These are phyloP conservation scores for Sebastes miniatus DNA, from an alignment of 2,797 vertebrate species.

Conservation along the genomic window DNA sequence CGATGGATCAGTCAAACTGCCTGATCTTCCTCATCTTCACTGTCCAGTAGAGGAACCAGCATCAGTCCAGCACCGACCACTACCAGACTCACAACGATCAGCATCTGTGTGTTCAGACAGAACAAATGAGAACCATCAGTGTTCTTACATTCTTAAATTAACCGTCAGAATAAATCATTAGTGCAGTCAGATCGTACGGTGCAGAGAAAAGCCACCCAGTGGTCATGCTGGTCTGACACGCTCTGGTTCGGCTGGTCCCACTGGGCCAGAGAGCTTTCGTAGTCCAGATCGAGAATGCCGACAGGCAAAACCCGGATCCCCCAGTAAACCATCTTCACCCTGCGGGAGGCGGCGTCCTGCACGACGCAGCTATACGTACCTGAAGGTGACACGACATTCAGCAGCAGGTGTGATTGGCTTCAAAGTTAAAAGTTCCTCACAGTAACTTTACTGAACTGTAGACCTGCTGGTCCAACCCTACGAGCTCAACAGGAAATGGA, in stretches of 20 bases:
- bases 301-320: conserved; percentile 84
- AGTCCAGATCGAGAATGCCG: conserved; percentile 78
- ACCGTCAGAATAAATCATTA: neutral
- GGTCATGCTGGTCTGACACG: neutral
- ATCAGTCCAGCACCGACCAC: neutral
- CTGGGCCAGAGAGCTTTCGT: conserved; percentile 67
- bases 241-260: conserved; percentile 53
- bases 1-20: neutral
- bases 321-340: conserved; percentile 86
- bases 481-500: neutral
- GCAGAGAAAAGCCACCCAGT: neutral
- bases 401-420: no score
- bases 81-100: neutral
- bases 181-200: conserved; percentile 6
- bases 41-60: neutral
- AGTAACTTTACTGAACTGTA: no score
- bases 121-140: neutral
- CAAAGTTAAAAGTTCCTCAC: no score
- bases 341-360: conserved; percentile 62
- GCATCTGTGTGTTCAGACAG: conserved; percentile 22
- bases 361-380: conserved; percentile 91
- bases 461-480: neutral
- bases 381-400: conserved; percentile 1
- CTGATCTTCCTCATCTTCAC: neutral
- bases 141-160: neutral